A percentile compares a stretch with the other conserved stretches of the same genome.
Conservation (phyloP, 2,888 invertebrate species). For the Sphaerophoria rueppellii region DNA sequence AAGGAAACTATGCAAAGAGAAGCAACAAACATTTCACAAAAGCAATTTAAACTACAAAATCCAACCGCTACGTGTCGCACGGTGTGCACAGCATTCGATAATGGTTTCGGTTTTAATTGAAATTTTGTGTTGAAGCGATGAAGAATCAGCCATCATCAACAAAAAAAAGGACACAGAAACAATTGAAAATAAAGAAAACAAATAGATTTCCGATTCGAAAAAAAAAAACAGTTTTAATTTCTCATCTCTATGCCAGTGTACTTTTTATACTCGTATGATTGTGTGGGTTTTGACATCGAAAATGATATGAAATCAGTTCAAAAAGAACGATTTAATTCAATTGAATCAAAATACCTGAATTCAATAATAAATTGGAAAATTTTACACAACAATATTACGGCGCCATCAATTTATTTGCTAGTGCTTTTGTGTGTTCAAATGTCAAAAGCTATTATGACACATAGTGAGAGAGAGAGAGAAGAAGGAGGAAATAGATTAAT, state of each 20-base stretch:
- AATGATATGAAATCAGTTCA: not conserved
- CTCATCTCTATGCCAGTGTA: not conserved
- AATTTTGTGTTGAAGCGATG: conserved; percentile 63
- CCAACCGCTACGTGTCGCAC: not conserved
- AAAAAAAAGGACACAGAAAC: no score
- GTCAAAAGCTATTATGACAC: conserved; percentile 2
- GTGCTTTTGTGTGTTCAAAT: not conserved
- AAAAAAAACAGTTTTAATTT: conserved; percentile 20
- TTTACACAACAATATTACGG: not conserved
- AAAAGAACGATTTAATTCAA: conserved; percentile 31
- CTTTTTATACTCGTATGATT: conserved; percentile 1
- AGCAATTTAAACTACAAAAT: not conserved
- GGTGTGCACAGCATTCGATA: conserved; percentile 53
- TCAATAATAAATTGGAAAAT: conserved; percentile 30
- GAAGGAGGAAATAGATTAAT: not conserved
- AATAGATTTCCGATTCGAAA: conserved; percentile 33
- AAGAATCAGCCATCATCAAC: conserved; percentile 30
- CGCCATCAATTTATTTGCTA: not conserved
- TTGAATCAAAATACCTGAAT: conserved; percentile 42
- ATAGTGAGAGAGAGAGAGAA: not conserved
- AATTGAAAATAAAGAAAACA: conserved; percentile 7
- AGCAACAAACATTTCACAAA: not conserved
- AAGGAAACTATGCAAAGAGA: not conserved
- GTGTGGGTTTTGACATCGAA: conserved; percentile 21
- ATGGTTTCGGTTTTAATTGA: conserved; percentile 68